A percentile compares a stretch with the other conserved stretches of the same genome.
These are phyloP conservation scores for Pipistrellus kuhlii DNA, from an alignment of 2,797 vertebrate genomes.

Conservation along the genomic window DNA sequence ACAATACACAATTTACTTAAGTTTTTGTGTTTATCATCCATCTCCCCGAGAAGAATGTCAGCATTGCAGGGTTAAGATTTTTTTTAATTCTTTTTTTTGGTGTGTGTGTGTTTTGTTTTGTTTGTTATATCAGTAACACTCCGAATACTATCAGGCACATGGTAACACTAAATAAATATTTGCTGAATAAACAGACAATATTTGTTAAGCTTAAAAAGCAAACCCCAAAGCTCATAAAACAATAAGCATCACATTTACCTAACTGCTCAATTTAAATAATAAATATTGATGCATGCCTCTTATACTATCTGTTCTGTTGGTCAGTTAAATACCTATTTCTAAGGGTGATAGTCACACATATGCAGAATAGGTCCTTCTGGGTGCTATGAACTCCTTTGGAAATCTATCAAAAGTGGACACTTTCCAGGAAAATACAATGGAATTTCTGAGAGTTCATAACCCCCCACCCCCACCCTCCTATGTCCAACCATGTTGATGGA, in stretches of 20 bases:
- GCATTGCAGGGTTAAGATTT: neutral
- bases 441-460: constrained; percentile 27
- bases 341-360: neutral
- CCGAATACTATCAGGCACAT: neutral
- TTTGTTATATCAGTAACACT: constrained; percentile 44
- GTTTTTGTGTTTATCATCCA: neutral
- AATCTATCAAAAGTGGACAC: constrained; percentile 36
- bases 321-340: neutral
- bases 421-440: neutral
- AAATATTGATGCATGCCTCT: constrained; percentile 16
- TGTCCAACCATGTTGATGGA: neutral
- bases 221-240: constrained; percentile 42
- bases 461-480: neutral
- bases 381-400: neutral
- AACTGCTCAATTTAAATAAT: constrained; percentile 35
- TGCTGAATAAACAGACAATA: constrained; percentile 22
- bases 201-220: constrained; percentile 29
- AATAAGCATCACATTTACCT: constrained; percentile 20
- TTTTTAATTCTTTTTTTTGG: neutral
- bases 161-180: neutral
- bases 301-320: neutral
- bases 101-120: neutral
- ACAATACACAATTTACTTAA: neutral
- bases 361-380: neutral
- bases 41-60: neutral